Percentiles rank a stretch among this genome's conserved stretches.
Conservation (phyloP, 2,113 vertebrate genomes). For the Barbus barbus region DNA sequence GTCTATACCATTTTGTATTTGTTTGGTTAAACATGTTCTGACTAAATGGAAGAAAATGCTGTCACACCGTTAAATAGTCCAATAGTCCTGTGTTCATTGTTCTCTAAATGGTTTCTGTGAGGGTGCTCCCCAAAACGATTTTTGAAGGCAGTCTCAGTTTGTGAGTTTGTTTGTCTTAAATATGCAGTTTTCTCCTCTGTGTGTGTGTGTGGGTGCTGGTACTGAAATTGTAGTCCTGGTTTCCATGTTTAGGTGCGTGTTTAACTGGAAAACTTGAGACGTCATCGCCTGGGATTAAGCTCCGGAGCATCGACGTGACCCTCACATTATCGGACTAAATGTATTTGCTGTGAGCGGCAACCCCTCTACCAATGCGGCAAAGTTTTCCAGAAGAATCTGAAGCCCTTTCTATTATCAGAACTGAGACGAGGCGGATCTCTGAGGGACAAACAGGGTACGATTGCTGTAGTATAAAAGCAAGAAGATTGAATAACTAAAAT, state of each 20-base stretch:
- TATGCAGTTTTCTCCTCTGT: conserved; percentile 66
- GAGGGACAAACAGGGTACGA: conserved; percentile 60
- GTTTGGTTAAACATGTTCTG: conserved; percentile 41
- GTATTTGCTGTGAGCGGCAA: conserved; percentile 38
- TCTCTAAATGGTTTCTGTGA: conserved; percentile 62
- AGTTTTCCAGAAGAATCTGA: conserved; percentile 29
- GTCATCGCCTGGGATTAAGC: conserved; percentile 33
- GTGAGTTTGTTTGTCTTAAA: conserved; percentile 67
- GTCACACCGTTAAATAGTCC: conserved; percentile 53
- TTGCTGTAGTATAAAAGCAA: conserved; percentile 78
- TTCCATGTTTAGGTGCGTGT: conserved; percentile 57
- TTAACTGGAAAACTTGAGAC: conserved; percentile 37
- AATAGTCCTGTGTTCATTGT: conserved; percentile 65
- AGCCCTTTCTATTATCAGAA: conserved; percentile 7
- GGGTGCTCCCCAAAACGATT: conserved; percentile 51
- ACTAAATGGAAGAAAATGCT: conserved; percentile 53
- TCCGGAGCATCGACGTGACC: conserved; percentile 56
- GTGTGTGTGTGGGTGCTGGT: conserved; percentile 51
- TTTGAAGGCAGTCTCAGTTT: conserved; percentile 60
- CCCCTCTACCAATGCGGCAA: neutral
- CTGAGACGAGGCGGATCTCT: conserved; percentile 54
- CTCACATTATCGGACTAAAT: conserved; percentile 58
- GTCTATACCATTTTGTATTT: conserved; percentile 36
- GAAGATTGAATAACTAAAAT: conserved; percentile 74
- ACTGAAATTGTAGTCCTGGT: conserved; percentile 65